A percentile compares a stretch with the other conserved stretches of the same genome.
Evolutionary conservation across 92 coral and sea anemone genomes (phyloP).

Genomic region (Palythoa grandiflora): DNA sequence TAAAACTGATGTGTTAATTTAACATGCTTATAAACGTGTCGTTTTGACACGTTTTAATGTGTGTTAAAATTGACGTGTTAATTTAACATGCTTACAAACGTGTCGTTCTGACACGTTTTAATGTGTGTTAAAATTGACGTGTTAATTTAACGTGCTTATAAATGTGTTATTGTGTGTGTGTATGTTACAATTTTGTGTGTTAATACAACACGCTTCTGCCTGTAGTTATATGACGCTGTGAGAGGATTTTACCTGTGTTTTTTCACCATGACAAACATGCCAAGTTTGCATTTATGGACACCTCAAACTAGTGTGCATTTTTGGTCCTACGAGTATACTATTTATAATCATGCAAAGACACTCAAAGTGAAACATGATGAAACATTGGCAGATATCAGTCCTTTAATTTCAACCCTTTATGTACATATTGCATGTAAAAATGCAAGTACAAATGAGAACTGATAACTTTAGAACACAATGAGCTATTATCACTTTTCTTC

Average conservation of each 20-base stretch:
- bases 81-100: slow-evolving; percentile 9
- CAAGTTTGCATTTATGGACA: background rate
- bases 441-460: slow-evolving; percentile 12
- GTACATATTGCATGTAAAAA: slow-evolving; percentile 10
- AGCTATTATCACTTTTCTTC: too few species aligned
- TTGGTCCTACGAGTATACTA: background rate
- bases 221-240: background rate
- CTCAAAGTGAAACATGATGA: slow-evolving; percentile 38
- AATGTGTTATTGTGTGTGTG: background rate
- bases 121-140: slow-evolving; percentile 8
- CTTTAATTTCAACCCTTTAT: slow-evolving; percentile 12
- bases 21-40: slow-evolving; percentile 2
- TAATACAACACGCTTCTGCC: slow-evolving; percentile 14
- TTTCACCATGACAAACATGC: slow-evolving; percentile 9
- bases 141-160: slow-evolving; percentile 5
- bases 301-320: slow-evolving; percentile 7
- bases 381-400: slow-evolving; percentile 19
- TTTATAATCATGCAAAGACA: slow-evolving; percentile 26
- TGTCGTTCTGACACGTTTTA: slow-evolving; percentile 4
- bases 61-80: slow-evolving; percentile 14
- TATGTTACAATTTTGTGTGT: background rate
- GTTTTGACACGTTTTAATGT: slow-evolving; percentile 2
- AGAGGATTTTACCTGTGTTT: slow-evolving; percentile 17
- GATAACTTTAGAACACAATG: slow-evolving; percentile 27
- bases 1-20: background rate